These are phyloP conservation scores for Charina bottae DNA, from an alignment of 2,113 vertebrate species.

Conservation along the genomic window DNA sequence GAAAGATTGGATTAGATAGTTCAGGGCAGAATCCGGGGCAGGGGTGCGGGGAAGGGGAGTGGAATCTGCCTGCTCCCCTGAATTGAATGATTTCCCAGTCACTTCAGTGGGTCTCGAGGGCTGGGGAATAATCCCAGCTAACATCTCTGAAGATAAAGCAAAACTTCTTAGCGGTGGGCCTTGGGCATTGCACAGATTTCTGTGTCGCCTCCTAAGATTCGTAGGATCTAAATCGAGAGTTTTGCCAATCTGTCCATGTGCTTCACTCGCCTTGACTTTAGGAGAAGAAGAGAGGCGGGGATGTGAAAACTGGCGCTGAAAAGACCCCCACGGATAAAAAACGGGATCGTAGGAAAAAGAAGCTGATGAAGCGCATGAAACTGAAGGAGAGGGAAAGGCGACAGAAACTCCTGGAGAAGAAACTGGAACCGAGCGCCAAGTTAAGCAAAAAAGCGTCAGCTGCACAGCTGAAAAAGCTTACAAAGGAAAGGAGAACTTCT, in stretches of 20 bases:
- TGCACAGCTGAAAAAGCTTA: constrained; percentile 82
- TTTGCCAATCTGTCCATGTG: too few species aligned
- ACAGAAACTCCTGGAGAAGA: constrained; percentile 81
- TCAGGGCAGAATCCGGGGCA: too few species aligned
- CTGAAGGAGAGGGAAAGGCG: constrained; percentile 82
- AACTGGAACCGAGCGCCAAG: constrained; percentile 67
- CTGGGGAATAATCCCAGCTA: neutral
- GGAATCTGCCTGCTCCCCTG: too few species aligned
- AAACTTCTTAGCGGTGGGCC: neutral
- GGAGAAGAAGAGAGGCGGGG: constrained; percentile 94
- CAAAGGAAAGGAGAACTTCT: constrained; percentile 84
- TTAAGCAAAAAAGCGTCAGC: constrained; percentile 77
- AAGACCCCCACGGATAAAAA: constrained; percentile 93
- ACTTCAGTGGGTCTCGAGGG: neutral
- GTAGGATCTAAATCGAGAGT: neutral
- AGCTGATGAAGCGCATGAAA: constrained; percentile 81
- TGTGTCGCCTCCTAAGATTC: neutral
- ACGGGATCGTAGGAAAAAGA: constrained; percentile 88
- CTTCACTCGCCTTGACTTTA: constrained; percentile 53
- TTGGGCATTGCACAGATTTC: neutral
- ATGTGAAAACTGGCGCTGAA: constrained; percentile 84
- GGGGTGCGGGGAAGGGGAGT: too few species aligned
- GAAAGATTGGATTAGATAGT: too few species aligned
- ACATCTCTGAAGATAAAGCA: neutral
- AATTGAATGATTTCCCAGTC: too few species aligned